Evolutionary conservation across 1,140 invertebrate species (phyloP).

Genomic region (Pseudomyrmex sp.): DNA sequence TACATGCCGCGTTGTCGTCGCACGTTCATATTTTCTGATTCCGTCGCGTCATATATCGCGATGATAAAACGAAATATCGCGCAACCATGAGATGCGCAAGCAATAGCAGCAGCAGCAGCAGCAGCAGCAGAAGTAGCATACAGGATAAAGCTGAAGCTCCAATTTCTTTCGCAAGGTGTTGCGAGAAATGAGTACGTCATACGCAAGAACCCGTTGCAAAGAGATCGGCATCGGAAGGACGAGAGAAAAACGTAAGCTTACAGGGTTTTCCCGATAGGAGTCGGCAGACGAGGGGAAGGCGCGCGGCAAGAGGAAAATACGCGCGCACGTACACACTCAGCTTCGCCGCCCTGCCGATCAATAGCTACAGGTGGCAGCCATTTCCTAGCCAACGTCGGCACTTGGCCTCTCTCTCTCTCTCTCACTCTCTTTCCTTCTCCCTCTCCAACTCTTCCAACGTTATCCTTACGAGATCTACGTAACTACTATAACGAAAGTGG

Average conservation of each 20-base stretch:
- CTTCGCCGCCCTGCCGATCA: constrained; percentile 82
- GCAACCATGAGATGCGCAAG: background rate
- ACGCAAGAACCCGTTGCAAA: constrained; percentile 48
- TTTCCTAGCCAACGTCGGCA: constrained; percentile 80
- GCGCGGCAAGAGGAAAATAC: constrained; percentile 73
- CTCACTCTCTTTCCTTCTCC: constrained; percentile 31
- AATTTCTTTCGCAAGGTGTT: constrained; percentile 33
- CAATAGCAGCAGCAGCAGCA: background rate
- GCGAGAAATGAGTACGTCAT: constrained; percentile 22
- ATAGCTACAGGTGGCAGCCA: constrained; percentile 86
- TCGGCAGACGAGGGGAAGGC: constrained; percentile 21
- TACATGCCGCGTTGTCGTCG: background rate
- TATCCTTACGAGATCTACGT: constrained; percentile 24
- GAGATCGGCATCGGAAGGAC: constrained; percentile 50
- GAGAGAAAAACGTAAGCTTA: constrained; percentile 51
- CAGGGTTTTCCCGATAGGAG: constrained; percentile 51
- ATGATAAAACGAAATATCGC: constrained; percentile 26
- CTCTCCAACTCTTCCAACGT: constrained; percentile 21
- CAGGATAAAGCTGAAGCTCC: background rate
- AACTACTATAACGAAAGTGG: background rate
- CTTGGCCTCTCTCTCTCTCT: constrained; percentile 47
- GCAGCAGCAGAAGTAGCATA: background rate
- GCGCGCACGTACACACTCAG: constrained; percentile 78
- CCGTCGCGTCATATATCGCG: background rate
- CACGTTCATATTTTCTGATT: constrained; percentile 16